Percentiles rank a stretch among this genome's conserved stretches.
Conservation (phyloP, 2,888 invertebrate species). For the Agrenia bidenticulata region DNA sequence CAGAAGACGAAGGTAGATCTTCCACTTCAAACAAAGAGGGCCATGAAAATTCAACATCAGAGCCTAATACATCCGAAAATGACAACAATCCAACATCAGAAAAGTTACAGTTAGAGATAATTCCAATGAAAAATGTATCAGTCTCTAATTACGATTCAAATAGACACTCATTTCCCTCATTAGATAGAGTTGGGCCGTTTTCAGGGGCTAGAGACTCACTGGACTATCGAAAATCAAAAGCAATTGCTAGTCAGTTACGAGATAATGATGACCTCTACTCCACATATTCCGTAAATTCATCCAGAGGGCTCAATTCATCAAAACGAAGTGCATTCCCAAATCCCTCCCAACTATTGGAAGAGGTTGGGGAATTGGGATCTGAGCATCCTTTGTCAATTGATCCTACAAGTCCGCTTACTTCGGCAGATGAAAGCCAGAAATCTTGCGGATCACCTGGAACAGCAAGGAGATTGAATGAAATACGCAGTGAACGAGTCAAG, state of each 20-base stretch:
- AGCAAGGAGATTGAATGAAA: conserved; percentile 70
- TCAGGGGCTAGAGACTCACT: conserved; percentile 70
- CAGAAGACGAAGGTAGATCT: conserved; percentile 9
- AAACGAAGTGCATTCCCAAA: neutral
- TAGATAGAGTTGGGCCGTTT: conserved; percentile 68
- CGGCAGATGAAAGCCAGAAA: neutral
- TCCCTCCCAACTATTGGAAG: neutral
- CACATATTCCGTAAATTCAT: conserved; percentile 28
- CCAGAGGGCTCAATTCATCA: conserved; percentile 9
- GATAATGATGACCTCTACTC: conserved; percentile 45
- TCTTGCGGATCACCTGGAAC: conserved; percentile 60
- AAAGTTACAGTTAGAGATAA: too few species aligned
- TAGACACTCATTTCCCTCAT: conserved; percentile 13
- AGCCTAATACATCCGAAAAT: neutral
- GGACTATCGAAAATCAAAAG: conserved; percentile 56
- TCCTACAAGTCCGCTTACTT: neutral
- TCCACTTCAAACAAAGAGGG: conserved; percentile 3
- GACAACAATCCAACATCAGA: too few species aligned
- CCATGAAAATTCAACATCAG: conserved; percentile 2
- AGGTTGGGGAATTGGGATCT: too few species aligned
- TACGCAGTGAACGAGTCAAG: conserved; percentile 73
- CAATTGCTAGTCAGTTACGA: conserved; percentile 38
- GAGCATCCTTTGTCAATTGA: too few species aligned
- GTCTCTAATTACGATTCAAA: neutral
- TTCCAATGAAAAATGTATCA: too few species aligned